These are phyloP conservation scores for Diarsia brunnea DNA, from an alignment of 2,888 invertebrate genomes.

Conservation along the genomic window DNA sequence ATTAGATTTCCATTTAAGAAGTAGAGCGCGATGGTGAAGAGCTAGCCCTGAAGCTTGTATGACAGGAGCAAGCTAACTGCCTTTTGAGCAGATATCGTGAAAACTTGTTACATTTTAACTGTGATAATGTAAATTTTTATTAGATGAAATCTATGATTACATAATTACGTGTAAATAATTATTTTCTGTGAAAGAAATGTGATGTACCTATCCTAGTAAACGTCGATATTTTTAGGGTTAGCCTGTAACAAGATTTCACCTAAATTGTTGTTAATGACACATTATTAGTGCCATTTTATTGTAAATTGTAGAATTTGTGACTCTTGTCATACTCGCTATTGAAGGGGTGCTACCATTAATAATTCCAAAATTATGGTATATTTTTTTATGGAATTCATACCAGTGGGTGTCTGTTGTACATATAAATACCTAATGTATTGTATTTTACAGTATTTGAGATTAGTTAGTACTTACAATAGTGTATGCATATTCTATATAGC, in stretches of 20 bases:
- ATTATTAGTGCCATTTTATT: constrained; percentile 90
- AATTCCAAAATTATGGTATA: constrained; percentile 90
- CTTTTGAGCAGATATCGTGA: constrained; percentile 85
- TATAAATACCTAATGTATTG: constrained; percentile 86
- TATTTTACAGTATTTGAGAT: constrained; percentile 90
- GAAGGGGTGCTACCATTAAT: constrained; percentile 91
- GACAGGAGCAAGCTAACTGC: constrained; percentile 91
- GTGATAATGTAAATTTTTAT: constrained; percentile 89
- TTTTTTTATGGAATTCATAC: constrained; percentile 90
- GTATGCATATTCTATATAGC: constrained; percentile 90
- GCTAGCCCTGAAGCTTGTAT: constrained; percentile 91
- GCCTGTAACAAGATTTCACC: constrained; percentile 91
- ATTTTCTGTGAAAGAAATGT: constrained; percentile 84
- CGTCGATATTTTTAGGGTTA: constrained; percentile 87
- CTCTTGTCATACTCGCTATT: constrained; percentile 91
- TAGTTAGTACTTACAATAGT: constrained; percentile 90
- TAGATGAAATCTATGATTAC: constrained; percentile 88
- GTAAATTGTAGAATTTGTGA: constrained; percentile 90
- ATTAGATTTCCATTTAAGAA: constrained; percentile 90
- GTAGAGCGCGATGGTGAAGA: constrained; percentile 91
- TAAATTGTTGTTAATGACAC: constrained; percentile 89
- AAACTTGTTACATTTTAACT: constrained; percentile 91
- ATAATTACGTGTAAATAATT: constrained; percentile 86
- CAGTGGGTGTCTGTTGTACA: constrained; percentile 90
- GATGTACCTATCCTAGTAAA: constrained; percentile 86